These are phyloP conservation scores for Horisme vitalbata DNA, from an alignment of 2,888 invertebrate species.

Conservation along the genomic window DNA sequence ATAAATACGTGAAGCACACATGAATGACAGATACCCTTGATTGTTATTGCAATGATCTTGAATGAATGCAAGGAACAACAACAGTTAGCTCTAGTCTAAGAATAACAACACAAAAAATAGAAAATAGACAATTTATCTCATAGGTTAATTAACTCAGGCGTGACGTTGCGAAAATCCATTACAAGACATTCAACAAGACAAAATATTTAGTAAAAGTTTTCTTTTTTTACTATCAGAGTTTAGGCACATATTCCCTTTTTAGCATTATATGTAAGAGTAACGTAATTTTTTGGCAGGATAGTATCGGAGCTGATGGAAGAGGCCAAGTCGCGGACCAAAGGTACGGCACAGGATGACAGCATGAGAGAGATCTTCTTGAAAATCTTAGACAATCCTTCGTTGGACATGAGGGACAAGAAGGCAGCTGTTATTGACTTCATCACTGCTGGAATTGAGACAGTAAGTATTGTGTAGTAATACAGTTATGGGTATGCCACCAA, in stretches of 20 bases:
- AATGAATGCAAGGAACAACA: slow-evolving; percentile 2
- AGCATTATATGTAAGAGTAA: no score
- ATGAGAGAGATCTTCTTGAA: slow-evolving; percentile 89
- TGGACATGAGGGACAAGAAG: slow-evolving; percentile 91
- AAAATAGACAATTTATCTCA: no score
- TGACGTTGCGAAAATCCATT: no score
- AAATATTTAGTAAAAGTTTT: no score
- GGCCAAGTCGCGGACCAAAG: slow-evolving; percentile 82
- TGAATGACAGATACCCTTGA: slow-evolving; percentile 3
- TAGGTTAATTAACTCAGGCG: no score
- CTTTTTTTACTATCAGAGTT: no score
- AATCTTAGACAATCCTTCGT: slow-evolving; percentile 86
- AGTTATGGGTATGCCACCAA: no score
- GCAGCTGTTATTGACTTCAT: slow-evolving; percentile 94
- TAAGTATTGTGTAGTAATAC: slow-evolving; percentile 56
- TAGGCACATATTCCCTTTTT: no score
- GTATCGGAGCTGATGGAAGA: slow-evolving; percentile 90
- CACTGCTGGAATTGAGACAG: slow-evolving; percentile 93
- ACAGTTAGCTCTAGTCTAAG: no score
- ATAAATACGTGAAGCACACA: slow-evolving; percentile 19
- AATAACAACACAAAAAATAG: no score
- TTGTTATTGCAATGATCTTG: slow-evolving; percentile 2
- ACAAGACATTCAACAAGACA: no score
- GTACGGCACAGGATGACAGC: slow-evolving; percentile 81
- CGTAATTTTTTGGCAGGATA: slow-evolving; percentile 79